Evolutionary conservation across 2,113 vertebrate genomes (phyloP), one percentile per base, ranked within the genome.

Genomic region (Cebus imitator): DNA sequence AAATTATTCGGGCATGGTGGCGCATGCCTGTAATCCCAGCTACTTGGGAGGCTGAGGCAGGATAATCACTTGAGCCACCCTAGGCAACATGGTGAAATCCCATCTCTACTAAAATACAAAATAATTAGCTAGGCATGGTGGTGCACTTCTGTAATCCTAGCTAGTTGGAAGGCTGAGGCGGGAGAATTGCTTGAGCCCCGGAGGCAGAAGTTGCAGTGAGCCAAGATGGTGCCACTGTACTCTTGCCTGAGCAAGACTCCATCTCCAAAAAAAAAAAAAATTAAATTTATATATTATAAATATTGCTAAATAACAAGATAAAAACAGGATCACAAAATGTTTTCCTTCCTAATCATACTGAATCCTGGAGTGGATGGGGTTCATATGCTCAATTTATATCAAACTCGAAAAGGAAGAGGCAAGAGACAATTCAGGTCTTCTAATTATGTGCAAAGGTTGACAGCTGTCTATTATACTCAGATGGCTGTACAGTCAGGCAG

Each of bases 231-330:
- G 66, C 32, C 57, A 58, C 8, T 58, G 57, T 25, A 68, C 66
- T 68, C 32, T 16, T 18, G 66, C 32, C 66, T 68, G 66, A 35
- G 32, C 32, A 35, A 68, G 66, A 68, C 14, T 68, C 66, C 6
- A 17, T 35, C 66, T 35, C 16, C 13, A 35, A 68, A 68, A 68
- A 35, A 16, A 35, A 66, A 35, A 8, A 32, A 8, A 52, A 52
- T 25, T 68, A 35, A 61, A 68, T 68, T 17, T 68, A 68, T 68
- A 68, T 64, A 73, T 86, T 21, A 93, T 27, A 23, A 94, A 18
- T 87, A 80, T 92, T 91, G 87, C 64, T 81, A 81, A 89, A 81
- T 78, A 90, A 48, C 10, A 90, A 64, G 55, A 90, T 95, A 37
- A 58, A 94, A 87, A 58, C 32, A 96, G 64, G n/a, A 78, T 58